These are phyloP conservation scores for Cephus rjabovi DNA, from an alignment of 2,888 invertebrate genomes.

Conservation along the genomic window DNA sequence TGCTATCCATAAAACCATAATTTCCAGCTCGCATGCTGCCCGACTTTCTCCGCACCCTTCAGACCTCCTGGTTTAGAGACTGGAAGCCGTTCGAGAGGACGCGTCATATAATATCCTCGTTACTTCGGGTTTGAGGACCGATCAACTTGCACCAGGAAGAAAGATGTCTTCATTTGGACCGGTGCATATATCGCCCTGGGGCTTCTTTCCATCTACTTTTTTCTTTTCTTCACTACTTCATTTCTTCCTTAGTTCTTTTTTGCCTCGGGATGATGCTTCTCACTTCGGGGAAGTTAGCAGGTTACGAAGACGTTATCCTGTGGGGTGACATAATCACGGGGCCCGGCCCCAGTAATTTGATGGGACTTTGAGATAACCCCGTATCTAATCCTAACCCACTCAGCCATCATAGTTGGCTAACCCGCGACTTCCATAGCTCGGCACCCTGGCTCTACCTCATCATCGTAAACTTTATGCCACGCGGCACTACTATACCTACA, in stretches of 20 bases:
- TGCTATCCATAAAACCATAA: slow-evolving; percentile 29
- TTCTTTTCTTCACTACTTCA: neutral
- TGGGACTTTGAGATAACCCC: slow-evolving; percentile 6
- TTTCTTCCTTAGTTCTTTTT: neutral
- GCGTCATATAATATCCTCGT: neutral
- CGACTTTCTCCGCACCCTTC: slow-evolving; percentile 12
- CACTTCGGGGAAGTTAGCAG: neutral
- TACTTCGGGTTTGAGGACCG: neutral
- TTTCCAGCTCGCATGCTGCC: slow-evolving; percentile 28
- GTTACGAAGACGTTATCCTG: neutral
- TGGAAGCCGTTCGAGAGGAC: neutral
- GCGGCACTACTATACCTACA: slow-evolving; percentile 22
- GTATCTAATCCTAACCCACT: slow-evolving; percentile 5
- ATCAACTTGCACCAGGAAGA: neutral
- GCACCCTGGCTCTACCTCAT: slow-evolving; percentile 37
- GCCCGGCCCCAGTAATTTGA: slow-evolving; percentile 1
- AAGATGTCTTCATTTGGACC: neutral
- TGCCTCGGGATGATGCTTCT: neutral
- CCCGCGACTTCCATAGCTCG: neutral
- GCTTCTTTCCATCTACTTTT: neutral
- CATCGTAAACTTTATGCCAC: slow-evolving; percentile 50
- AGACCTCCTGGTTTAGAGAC: neutral
- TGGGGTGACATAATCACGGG: slow-evolving; percentile 5
- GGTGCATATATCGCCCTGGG: neutral
- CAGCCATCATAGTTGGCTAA: neutral